These are phyloP conservation scores for Yponomeuta plumbellus DNA, from an alignment of 2,888 invertebrate species.

Conservation along the genomic window DNA sequence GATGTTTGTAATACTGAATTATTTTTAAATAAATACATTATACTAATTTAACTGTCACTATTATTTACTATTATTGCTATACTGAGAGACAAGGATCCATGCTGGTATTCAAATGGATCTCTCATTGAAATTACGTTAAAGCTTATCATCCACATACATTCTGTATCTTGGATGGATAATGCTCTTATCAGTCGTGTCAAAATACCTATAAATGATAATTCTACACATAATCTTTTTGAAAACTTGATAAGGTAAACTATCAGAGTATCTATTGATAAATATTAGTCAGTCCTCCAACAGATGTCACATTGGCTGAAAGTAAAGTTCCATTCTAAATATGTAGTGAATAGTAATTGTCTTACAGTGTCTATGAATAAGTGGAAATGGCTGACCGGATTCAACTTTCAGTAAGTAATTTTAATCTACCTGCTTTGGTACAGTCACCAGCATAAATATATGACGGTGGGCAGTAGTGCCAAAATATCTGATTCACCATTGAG, in stretches of 20 bases:
- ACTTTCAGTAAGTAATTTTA: constrained; percentile 51
- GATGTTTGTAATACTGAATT: constrained; percentile 66
- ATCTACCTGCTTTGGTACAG: too few relatives aligned
- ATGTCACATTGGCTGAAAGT: constrained; percentile 27
- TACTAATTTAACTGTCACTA: constrained; percentile 41
- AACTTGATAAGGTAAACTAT: constrained; percentile 17
- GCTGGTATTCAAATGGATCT: too few relatives aligned
- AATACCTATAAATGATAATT: constrained; percentile 14
- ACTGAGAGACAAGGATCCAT: background rate
- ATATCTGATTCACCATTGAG: too few relatives aligned
- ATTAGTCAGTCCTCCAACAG: constrained; percentile 30
- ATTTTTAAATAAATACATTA: constrained; percentile 64
- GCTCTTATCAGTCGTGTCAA: constrained; percentile 2
- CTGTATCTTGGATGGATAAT: constrained; percentile 5
- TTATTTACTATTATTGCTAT: constrained; percentile 15
- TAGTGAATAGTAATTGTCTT: constrained; percentile 34
- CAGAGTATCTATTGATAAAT: constrained; percentile 14
- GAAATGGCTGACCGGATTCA: constrained; percentile 56
- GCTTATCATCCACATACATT: background rate
- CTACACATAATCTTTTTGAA: constrained; percentile 3
- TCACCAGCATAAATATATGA: too few relatives aligned
- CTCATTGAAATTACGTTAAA: background rate
- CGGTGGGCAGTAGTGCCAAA: too few relatives aligned
- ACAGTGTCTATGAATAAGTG: constrained; percentile 44
- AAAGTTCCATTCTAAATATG: constrained; percentile 32